phyloP scores from a whole-genome alignment of 92 coral and sea anemone species.

The Zoanthus solanderi region DNA sequence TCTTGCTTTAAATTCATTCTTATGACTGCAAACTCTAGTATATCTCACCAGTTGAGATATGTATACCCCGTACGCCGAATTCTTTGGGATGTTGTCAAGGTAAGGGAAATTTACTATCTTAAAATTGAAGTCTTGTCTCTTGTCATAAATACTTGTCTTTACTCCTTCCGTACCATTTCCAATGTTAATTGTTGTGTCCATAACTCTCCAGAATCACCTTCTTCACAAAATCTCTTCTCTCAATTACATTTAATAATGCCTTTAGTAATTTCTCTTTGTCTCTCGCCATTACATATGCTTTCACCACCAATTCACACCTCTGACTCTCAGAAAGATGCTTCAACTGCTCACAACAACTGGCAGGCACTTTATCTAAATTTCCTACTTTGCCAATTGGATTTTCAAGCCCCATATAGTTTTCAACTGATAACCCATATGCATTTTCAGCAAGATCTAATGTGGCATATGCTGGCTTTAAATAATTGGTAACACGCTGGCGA shows the following conservation, averaged over 20 bases:
- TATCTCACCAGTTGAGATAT: no score
- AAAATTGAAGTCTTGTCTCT: no score
- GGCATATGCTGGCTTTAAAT: neutral
- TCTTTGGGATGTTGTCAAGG: no score
- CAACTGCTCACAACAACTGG: slow-evolving; percentile 3
- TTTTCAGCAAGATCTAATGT: slow-evolving; percentile 22
- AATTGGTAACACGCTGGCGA: slow-evolving; percentile 24
- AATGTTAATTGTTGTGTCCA: no score
- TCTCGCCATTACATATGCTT: slow-evolving; percentile 2
- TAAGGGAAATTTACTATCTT: no score
- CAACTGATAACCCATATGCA: slow-evolving; percentile 17
- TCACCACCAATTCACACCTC: slow-evolving; percentile 6
- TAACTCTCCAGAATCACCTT: neutral
- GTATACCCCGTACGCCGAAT: no score
- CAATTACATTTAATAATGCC: slow-evolving; percentile 6
- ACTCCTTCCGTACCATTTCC: no score
- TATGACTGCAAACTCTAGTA: no score
- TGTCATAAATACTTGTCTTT: no score
- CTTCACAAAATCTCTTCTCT: neutral
- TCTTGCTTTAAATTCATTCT: no score
- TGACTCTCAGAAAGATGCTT: slow-evolving; percentile 8
- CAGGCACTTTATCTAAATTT: slow-evolving; percentile 3
- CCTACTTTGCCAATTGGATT: slow-evolving; percentile 3
- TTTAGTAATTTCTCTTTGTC: slow-evolving; percentile 2
- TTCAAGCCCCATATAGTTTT: slow-evolving; percentile 25